Evolutionary conservation across 2,797 vertebrate genomes (phyloP), one percentile per base, ranked within the genome.

Genomic region (Oreochromis grahami): DNA sequence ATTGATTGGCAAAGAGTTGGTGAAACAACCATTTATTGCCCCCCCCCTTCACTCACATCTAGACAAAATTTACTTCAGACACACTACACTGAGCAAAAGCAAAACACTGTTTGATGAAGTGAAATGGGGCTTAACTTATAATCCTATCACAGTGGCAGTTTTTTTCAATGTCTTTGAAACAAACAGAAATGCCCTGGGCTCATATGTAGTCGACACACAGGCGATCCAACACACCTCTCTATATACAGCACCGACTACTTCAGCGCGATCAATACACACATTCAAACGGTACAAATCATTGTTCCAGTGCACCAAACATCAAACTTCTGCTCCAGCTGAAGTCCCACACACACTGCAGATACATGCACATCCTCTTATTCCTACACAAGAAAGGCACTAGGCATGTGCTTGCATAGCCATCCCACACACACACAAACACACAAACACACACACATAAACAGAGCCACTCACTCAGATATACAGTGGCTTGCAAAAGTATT

Each of bases 1-100:
- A 93, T 93, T 92, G 92, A 94, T 94, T 87, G 78, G 81, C 60
- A 60, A 63, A 87, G 50, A 90, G 84, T 86, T 84, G 78, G 56
- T 76, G 82, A 88, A 89, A 89, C 78, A 90, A 77, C 26, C 74
- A 82, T 74, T 86, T 81, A 86, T 88, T 89, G 15, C 19, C 38
- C 76, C 29, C 78, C 70, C 78, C 72, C 19, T 41, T 78, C 84
- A 83, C 58, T 79, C 17, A 76, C 78, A 82, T n/a, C 12, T 3
- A 52, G 41, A 63, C 38, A 45, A 74, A 56, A 63, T 51, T 82
- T 41, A 83, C 76, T 77, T 72, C 29, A 78, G 17, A 84, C 21
- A 85, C 21, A 26, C 21, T 38, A 11, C 76, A 32, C 12, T 21
- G 43, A 83, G 21, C 74, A 84, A 24, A 55, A 84, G 58, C 45